Conservation (phyloP, 2,113 vertebrate genomes). For the Dissostichus mawsoni region DNA sequence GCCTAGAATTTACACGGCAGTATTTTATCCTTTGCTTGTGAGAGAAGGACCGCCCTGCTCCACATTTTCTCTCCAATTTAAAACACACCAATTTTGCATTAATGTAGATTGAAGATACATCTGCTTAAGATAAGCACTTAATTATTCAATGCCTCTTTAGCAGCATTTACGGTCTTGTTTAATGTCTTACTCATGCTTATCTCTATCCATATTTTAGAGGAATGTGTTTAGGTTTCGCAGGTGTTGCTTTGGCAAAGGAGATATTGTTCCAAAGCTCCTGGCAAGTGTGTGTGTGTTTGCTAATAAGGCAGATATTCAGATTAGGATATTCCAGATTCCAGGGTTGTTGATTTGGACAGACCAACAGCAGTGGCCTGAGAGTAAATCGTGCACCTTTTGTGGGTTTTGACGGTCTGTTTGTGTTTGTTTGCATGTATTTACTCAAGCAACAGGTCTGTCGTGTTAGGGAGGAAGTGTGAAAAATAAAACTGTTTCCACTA, state of each 20-base stretch:
- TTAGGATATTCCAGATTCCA: slow-evolving; percentile 58
- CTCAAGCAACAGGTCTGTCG: slow-evolving; percentile 45
- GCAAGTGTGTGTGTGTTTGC: slow-evolving; percentile 13
- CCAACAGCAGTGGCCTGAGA: slow-evolving; percentile 9
- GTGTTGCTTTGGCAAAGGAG: slow-evolving; percentile 55
- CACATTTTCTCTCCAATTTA: slow-evolving; percentile 65
- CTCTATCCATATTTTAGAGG: slow-evolving; percentile 27
- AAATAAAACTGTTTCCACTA: slow-evolving; percentile 45
- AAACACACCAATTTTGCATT: slow-evolving; percentile 26
- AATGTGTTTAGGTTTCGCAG: slow-evolving; percentile 47
- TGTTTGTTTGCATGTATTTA: slow-evolving; percentile 39
- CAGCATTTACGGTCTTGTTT: slow-evolving; percentile 13
- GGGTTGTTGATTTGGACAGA: slow-evolving; percentile 34
- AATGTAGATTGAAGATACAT: slow-evolving; percentile 36
- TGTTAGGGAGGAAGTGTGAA: slow-evolving; percentile 71
- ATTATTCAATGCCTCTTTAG: slow-evolving; percentile 32
- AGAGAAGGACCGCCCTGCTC: slow-evolving; percentile 58
- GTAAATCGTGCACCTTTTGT: slow-evolving; percentile 23
- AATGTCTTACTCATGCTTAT: slow-evolving; percentile 9
- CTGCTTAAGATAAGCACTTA: slow-evolving; percentile 24
- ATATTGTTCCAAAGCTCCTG: slow-evolving; percentile 59
- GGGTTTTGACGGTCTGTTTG: slow-evolving; percentile 14
- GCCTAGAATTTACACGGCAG: slow-evolving; percentile 56
- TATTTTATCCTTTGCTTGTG: slow-evolving; percentile 60
- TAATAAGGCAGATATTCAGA: slow-evolving; percentile 63